Conservation (phyloP, 2,888 invertebrate genomes). For the Amiota communis region DNA sequence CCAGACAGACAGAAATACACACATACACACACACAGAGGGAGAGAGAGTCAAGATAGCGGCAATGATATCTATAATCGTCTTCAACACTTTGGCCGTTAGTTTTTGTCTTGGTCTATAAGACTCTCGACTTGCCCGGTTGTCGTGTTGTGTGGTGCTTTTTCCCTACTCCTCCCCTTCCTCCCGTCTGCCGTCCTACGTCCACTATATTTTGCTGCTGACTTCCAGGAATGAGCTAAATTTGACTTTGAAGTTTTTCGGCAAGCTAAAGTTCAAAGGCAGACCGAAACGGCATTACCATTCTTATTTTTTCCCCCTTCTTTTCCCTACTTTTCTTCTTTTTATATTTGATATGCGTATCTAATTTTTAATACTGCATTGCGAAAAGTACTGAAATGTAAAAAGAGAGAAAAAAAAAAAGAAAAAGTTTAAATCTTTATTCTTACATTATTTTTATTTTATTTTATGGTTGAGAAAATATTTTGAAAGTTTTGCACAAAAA, state of each 20-base stretch:
- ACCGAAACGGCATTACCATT: no score
- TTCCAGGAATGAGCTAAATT: background rate
- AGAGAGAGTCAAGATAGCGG: background rate
- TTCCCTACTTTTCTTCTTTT: background rate
- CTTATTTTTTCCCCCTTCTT: no score
- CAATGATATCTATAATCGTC: conserved; percentile 1
- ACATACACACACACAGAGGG: background rate
- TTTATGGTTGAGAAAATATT: no score
- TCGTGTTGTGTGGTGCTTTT: no score
- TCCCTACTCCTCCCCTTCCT: no score
- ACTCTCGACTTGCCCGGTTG: background rate
- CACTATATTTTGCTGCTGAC: no score
- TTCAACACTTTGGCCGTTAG: conserved; percentile 24
- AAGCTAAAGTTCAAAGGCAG: conserved; percentile 5
- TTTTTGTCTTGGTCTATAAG: conserved; percentile 9
- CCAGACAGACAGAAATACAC: background rate
- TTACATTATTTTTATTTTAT: no score
- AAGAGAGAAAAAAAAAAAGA: no score
- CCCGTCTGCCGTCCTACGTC: no score
- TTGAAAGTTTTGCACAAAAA: no score
- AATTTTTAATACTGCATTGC: conserved; percentile 18
- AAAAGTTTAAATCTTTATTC: background rate
- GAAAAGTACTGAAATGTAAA: background rate
- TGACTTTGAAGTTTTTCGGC: conserved; percentile 18
- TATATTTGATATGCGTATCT: conserved; percentile 20